Conservation (phyloP, 2,797 vertebrate genomes). For the Rachycentron canadum region DNA sequence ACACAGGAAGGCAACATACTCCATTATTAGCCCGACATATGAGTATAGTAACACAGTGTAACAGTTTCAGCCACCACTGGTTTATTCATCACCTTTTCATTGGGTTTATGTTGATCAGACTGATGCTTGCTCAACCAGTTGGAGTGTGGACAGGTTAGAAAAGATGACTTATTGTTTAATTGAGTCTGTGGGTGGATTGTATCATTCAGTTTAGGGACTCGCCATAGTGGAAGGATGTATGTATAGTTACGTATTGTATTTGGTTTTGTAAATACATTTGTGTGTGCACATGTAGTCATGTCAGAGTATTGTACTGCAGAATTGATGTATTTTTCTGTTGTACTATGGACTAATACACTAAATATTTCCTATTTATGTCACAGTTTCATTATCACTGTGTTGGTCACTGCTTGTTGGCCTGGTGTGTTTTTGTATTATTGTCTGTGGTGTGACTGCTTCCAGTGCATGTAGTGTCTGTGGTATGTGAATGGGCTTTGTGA, state of each 20-base stretch:
- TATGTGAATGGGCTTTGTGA: constrained; percentile 37
- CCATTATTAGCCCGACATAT: constrained; percentile 48
- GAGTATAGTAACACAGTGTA: constrained; percentile 64
- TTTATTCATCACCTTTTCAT: constrained; percentile 17
- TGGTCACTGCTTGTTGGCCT: constrained; percentile 68
- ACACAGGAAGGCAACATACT: constrained; percentile 71
- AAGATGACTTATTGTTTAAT: constrained; percentile 3
- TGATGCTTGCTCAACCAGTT: not conserved
- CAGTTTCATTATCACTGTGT: constrained; percentile 34
- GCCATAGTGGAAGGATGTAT: not conserved
- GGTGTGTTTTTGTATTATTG: constrained; percentile 65
- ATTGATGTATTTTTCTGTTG: constrained; percentile 3
- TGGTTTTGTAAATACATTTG: constrained; percentile 23
- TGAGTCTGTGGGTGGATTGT: constrained; percentile 22
- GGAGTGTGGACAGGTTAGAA: constrained; percentile 3
- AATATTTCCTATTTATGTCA: constrained; percentile 42
- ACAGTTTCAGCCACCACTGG: constrained; percentile 54
- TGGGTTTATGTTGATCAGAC: constrained; percentile 27
- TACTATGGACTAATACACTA: not conserved
- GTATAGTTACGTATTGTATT: constrained; percentile 19
- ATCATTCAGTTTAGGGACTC: not conserved
- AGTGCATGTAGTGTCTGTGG: constrained; percentile 58
- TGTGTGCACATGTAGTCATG: not conserved
- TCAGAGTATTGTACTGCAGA: not conserved
- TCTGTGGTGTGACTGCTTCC: constrained; percentile 66